Evolutionary conservation across 2,113 vertebrate genomes (phyloP), one percentile per base, ranked within the genome.

Genomic region (Ctenomys sociabilis): DNA sequence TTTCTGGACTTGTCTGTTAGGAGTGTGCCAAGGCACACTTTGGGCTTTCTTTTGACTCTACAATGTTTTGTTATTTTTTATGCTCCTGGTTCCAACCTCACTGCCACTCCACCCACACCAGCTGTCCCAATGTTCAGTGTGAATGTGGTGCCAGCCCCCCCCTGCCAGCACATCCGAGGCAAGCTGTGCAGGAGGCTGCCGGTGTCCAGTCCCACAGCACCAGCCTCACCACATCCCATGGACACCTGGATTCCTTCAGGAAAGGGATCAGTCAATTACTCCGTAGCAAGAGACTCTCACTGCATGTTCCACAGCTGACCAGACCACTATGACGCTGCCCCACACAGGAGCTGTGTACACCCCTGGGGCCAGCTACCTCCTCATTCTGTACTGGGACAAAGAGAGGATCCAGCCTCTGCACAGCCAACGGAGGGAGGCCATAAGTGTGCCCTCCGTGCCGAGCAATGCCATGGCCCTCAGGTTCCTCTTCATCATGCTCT

Each of bases 91-190:
- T 81, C 75, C 35, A 35, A 35, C 22, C 6, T 77, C 35, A 91
- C 35, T 19, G 43, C 28, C 0, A 0, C 35, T n/a, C 45, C 84
- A 64, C 66, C 40, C 3, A 37, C 10, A 37, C 30, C 11, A 70
- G 57, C n/a, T 30, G 57, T 72, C 52, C 66, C 66, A 32, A 0
- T 7, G 8, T 3, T 0, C 40, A 22, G 22, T 35, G 37, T 3
- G 8, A 28, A 14, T 0, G 61, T 16, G 19, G 54, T 52, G 1
- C 24, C 28, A 28, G 19, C 5, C 35, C 54, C 24, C 32, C 0
- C 0, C 66, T 14, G 37, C n/a, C 22, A 54, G n/a, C 12, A 28
- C 0, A 32, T 64, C 52, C 82, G 21, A 14, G 12, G 11, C 72
- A 7, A 19, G 26, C 2, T 37, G 57, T 8, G 63, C 5, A 4